Evolutionary conservation across 30 jellyfish, hydroid and myxozoan species (phyloP).

Genomic region (Catostylus mosaicus): DNA sequence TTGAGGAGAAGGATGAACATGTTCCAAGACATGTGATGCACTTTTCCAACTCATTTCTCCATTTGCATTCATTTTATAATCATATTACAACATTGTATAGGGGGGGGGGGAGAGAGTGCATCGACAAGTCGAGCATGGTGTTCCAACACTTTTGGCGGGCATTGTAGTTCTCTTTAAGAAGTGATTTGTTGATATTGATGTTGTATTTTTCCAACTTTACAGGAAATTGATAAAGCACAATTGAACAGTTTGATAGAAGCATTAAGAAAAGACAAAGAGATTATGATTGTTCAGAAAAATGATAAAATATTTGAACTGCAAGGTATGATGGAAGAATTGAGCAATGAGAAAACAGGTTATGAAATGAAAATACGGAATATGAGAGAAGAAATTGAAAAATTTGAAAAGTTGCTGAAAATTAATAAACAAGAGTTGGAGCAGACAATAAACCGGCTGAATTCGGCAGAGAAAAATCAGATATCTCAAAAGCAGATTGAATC

Average conservation of each 20-base stretch:
- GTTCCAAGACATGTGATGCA: too few relatives aligned
- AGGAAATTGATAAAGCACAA: conserved; percentile 25
- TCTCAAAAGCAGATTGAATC: conserved; percentile 76
- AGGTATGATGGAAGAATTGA: conserved; percentile 20
- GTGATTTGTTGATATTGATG: too few relatives aligned
- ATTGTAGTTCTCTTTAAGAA: too few relatives aligned
- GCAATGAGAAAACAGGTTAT: conserved; percentile 22
- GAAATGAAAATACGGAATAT: conserved; percentile 13
- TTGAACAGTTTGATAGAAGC: conserved; percentile 41
- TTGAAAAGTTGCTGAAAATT: neutral
- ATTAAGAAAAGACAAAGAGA: conserved; percentile 52
- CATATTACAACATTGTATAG: too few relatives aligned
- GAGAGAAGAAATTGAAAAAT: conserved; percentile 28
- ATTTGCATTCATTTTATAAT: too few relatives aligned
- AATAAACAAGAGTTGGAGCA: conserved; percentile 38
- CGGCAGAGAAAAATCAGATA: conserved; percentile 55
- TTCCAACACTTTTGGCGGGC: too few relatives aligned
- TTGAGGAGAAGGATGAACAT: too few relatives aligned
- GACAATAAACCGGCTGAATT: conserved; percentile 17
- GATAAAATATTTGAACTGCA: conserved; percentile 31
- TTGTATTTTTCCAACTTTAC: neutral
- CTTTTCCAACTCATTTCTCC: too few relatives aligned
- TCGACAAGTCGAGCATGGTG: too few relatives aligned
- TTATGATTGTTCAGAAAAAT: conserved; percentile 26
- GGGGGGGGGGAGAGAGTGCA: too few relatives aligned